Evolutionary conservation across 2,888 invertebrate species (phyloP).

Genomic region (Chrysolina americana): DNA sequence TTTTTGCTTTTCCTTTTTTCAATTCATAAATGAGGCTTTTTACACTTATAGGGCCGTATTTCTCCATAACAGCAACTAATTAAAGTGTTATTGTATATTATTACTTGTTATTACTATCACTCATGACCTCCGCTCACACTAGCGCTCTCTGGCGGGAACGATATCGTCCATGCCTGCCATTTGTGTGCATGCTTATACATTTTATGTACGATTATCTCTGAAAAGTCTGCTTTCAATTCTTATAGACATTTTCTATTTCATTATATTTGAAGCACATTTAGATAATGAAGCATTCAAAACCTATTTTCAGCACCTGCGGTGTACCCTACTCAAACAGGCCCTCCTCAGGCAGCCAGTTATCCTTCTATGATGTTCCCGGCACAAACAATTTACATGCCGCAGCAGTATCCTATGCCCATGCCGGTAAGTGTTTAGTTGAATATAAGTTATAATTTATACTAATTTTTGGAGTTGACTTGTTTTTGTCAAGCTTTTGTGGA

Average conservation of each 20-base stretch:
- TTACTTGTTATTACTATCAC: no score
- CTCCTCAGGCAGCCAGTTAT: conserved; percentile 66
- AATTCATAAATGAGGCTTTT: no score
- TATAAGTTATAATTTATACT: neutral
- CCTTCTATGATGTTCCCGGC: conserved; percentile 68
- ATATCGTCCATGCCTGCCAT: no score
- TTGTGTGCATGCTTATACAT: no score
- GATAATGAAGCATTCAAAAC: conserved; percentile 8
- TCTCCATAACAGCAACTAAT: no score
- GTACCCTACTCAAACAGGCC: conserved; percentile 66
- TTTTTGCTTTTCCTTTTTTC: no score
- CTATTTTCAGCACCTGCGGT: conserved; percentile 63
- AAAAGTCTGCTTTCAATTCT: neutral
- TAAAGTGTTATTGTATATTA: no score
- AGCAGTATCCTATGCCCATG: conserved; percentile 70
- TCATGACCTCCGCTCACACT: no score
- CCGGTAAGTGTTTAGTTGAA: conserved; percentile 64
- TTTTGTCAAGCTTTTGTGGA: conserved; percentile 13
- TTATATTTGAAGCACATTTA: neutral
- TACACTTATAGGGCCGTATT: no score
- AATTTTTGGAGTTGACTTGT: neutral
- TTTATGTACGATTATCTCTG: no score
- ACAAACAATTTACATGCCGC: conserved; percentile 69
- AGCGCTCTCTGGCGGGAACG: no score
- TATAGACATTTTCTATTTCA: no score